Evolutionary conservation across 2,113 vertebrate genomes (phyloP).

Genomic region (Xiphophorus maculatus): DNA sequence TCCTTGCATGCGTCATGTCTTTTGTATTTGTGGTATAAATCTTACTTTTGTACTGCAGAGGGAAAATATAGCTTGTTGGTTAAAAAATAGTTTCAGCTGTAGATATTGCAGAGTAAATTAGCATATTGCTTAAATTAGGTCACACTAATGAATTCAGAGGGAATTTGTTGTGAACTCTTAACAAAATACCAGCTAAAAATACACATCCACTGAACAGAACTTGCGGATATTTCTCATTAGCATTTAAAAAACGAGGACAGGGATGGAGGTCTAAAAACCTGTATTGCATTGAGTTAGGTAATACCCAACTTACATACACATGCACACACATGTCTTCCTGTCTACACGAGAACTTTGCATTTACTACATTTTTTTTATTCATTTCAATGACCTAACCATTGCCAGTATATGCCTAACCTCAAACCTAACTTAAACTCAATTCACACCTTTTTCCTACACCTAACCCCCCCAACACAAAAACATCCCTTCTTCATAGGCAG

Average conservation of each 20-base stretch:
- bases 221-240: conserved; percentile 17
- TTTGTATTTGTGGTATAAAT: background rate
- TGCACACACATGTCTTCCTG: no score
- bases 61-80: background rate
- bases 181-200: background rate
- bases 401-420: no score
- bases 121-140: background rate
- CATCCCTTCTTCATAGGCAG: no score
- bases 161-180: conserved; percentile 9
- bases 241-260: conserved; percentile 36
- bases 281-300: conserved; percentile 73
- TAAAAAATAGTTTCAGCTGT: background rate
- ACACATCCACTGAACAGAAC: background rate
- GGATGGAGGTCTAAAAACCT: conserved; percentile 39
- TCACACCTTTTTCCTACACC: background rate
- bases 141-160: background rate
- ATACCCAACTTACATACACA: conserved; percentile 38
- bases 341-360: no score
- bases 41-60: background rate
- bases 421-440: background rate
- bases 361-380: no score
- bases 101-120: background rate
- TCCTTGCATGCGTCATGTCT: background rate
- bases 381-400: no score
- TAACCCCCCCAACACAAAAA: no score